Percentiles rank a stretch among this genome's conserved stretches.
Conservation (phyloP, 2,888 invertebrate species). For the Meiosimyza platycephala region DNA sequence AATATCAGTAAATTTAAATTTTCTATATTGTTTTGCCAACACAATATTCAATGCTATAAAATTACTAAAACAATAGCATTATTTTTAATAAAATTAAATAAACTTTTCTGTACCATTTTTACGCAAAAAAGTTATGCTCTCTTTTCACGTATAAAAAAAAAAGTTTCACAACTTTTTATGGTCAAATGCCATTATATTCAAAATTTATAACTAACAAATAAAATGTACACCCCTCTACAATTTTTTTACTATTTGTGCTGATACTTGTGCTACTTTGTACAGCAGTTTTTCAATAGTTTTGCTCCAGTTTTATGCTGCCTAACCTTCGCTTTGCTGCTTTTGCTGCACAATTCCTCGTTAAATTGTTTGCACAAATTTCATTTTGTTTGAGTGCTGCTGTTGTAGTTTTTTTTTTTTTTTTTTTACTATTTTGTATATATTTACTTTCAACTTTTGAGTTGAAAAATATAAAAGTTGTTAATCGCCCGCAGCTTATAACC, state of each 20-base stretch:
- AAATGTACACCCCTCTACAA: background rate
- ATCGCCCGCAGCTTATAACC: conserved; percentile 35
- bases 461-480: conserved; percentile 31
- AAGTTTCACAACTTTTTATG: no score
- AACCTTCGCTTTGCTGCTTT: conserved; percentile 11
- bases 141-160: no score
- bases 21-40: no score
- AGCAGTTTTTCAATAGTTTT: conserved; percentile 8
- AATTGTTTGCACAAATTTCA: conserved; percentile 20
- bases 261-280: background rate
- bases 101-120: no score
- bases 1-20: no score
- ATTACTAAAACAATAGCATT: no score
- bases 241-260: no score
- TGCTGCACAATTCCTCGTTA: conserved; percentile 5
- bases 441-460: conserved; percentile 1
- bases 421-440: background rate
- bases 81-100: no score
- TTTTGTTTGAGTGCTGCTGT: conserved; percentile 11
- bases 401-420: conserved; percentile 11
- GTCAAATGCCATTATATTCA: no score
- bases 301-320: background rate
- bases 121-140: no score
- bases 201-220: no score
- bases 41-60: no score